Evolutionary conservation across 1,140 invertebrate species (phyloP).

Genomic region (Philopotamus ludificatus): DNA sequence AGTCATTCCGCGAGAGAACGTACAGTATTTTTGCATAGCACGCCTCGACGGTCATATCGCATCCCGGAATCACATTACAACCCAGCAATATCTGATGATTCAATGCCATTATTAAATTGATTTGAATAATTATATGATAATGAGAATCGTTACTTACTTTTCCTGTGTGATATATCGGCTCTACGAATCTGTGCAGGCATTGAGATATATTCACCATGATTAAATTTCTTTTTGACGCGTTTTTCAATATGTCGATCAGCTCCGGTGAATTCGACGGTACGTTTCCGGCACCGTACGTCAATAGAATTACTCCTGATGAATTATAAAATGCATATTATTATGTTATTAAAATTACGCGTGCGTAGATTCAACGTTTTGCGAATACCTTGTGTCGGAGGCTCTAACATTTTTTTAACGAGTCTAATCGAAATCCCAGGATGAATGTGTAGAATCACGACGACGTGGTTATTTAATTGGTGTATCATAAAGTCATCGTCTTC

Average conservation of each 20-base stretch:
- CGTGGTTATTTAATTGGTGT: conserved; percentile 67
- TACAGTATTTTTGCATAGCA: conserved; percentile 90
- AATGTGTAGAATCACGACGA: conserved; percentile 83
- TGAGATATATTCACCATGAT: conserved; percentile 94
- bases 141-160: conserved; percentile 53
- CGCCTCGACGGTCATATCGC: conserved; percentile 94
- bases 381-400: conserved; percentile 75
- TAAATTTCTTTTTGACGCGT: conserved; percentile 75
- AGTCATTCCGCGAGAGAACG: conserved; percentile 81
- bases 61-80: conserved; percentile 82
- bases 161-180: conserved; percentile 80
- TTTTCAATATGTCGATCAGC: conserved; percentile 71
- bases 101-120: conserved; percentile 2
- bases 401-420: conserved; percentile 77
- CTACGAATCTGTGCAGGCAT: conserved; percentile 77
- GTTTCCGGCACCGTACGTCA: conserved; percentile 93
- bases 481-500: conserved; percentile 75
- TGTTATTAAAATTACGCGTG: not conserved
- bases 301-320: conserved; percentile 72
- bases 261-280: conserved; percentile 83
- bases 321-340: not conserved
- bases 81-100: conserved; percentile 53
- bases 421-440: conserved; percentile 87
- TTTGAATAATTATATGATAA: too few species aligned
- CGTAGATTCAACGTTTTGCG: conserved; percentile 30